Percentiles rank a stretch among this genome's conserved stretches.
Evolutionary conservation across 2,888 invertebrate species (phyloP).

Genomic region (Acanthacorydalis orientalis): DNA sequence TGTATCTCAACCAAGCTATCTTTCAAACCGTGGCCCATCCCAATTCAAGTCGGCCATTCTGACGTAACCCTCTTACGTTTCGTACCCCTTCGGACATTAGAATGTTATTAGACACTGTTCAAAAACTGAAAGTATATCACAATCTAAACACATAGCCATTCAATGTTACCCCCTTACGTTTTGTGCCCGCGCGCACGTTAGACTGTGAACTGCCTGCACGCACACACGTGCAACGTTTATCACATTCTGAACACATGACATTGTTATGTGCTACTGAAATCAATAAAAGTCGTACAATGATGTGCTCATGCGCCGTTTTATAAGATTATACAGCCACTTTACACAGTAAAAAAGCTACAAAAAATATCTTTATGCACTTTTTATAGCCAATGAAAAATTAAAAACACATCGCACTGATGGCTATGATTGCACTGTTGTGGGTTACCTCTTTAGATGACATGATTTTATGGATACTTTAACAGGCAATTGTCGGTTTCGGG

Average conservation of each 20-base stretch:
- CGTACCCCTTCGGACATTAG: not conserved
- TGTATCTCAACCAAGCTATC: conserved; percentile 2
- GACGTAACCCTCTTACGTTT: not conserved
- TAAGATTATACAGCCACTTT: conserved; percentile 1
- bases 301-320: conserved; percentile 21
- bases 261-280: conserved; percentile 38
- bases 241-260: conserved; percentile 19
- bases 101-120: not conserved
- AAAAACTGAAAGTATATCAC: not conserved
- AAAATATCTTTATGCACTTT: conserved; percentile 6
- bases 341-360: conserved; percentile 3
- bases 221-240: conserved; percentile 7
- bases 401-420: conserved; percentile 5
- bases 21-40: conserved; percentile 6
- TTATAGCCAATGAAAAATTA: conserved; percentile 7
- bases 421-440: not conserved
- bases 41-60: conserved; percentile 6
- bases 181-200: conserved; percentile 10
- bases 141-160: conserved; percentile 1
- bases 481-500: too few species aligned
- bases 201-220: conserved; percentile 15
- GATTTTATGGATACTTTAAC: not conserved
- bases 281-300: conserved; percentile 38
- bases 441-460: conserved; percentile 2
- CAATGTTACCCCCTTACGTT: conserved; percentile 15